Percentiles rank a stretch among this genome's conserved stretches.
Conservation (phyloP, 2,113 vertebrate genomes). For the Platanista minor region DNA sequence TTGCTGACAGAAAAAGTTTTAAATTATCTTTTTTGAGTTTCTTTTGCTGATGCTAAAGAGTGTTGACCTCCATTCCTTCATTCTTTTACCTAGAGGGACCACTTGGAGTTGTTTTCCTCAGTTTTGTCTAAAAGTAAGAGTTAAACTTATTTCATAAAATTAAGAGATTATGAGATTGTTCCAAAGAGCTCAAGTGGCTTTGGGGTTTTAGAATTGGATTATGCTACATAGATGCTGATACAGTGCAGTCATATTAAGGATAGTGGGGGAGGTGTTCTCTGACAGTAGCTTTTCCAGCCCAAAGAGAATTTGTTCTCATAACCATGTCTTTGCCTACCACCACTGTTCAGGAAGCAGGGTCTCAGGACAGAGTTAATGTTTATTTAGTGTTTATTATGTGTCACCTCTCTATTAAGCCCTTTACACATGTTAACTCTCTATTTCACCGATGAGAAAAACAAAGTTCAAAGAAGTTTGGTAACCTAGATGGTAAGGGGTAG, state of each 20-base stretch:
- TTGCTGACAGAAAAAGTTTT: background rate
- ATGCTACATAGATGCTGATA: background rate
- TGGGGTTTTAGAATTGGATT: background rate
- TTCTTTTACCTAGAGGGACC: background rate
- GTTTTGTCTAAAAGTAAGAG: slow-evolving; percentile 6
- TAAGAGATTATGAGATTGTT: background rate
- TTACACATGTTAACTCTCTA: background rate
- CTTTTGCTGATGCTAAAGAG: background rate
- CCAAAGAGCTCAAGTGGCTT: background rate
- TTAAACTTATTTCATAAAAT: slow-evolving; percentile 22
- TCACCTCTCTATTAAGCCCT: slow-evolving; percentile 9
- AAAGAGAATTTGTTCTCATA: background rate
- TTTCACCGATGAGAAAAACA: background rate
- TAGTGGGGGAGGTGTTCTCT: background rate
- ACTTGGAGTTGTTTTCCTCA: background rate
- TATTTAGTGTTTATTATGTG: slow-evolving; percentile 53
- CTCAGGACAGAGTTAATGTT: background rate
- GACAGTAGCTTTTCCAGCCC: background rate
- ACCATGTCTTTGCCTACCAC: background rate
- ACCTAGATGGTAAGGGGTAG: background rate
- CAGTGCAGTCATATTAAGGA: background rate
- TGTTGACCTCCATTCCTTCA: background rate
- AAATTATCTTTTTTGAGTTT: background rate
- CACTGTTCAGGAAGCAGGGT: background rate
- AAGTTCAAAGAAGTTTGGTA: background rate